A percentile compares a stretch with the other conserved stretches of the same genome.
Conservation (phyloP, 2,888 invertebrate genomes). For the Volucella zonaria region DNA sequence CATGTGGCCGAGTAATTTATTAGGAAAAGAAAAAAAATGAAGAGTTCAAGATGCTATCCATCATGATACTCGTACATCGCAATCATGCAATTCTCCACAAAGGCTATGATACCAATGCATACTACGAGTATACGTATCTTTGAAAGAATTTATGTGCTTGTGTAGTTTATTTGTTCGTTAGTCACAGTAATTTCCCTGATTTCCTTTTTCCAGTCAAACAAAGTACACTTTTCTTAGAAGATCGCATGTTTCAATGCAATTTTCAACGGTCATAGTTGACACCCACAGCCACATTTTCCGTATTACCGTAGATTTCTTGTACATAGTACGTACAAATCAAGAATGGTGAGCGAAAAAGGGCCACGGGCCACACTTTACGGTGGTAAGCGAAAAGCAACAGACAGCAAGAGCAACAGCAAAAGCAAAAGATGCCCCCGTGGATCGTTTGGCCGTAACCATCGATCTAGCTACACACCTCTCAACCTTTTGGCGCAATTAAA, state of each 20-base stretch:
- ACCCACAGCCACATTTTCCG: constrained; percentile 54
- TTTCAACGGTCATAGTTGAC: constrained; percentile 55
- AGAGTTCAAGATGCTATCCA: background rate
- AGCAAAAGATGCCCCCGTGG: constrained; percentile 53
- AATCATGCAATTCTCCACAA: constrained; percentile 9
- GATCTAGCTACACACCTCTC: constrained; percentile 57
- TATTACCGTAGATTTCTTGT: constrained; percentile 11
- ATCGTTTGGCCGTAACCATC: constrained; percentile 37
- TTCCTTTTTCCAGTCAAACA: constrained; percentile 10
- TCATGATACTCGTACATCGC: constrained; percentile 31
- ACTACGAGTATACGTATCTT: background rate
- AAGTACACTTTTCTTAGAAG: constrained; percentile 19
- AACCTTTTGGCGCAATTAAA: constrained; percentile 71
- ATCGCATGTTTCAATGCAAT: constrained; percentile 60
- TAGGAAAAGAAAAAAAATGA: background rate
- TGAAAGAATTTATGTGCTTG: background rate
- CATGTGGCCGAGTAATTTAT: background rate
- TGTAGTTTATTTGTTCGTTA: background rate
- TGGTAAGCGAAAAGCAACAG: constrained; percentile 42
- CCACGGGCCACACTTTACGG: constrained; percentile 59
- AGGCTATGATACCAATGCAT: constrained; percentile 11
- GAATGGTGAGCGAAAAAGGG: constrained; percentile 42
- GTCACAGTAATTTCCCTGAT: constrained; percentile 10
- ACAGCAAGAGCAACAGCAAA: too few relatives aligned
- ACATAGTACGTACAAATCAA: background rate